These are phyloP conservation scores for Penaeus chinensis DNA, from an alignment of 1,140 invertebrate genomes.

Conservation along the genomic window DNA sequence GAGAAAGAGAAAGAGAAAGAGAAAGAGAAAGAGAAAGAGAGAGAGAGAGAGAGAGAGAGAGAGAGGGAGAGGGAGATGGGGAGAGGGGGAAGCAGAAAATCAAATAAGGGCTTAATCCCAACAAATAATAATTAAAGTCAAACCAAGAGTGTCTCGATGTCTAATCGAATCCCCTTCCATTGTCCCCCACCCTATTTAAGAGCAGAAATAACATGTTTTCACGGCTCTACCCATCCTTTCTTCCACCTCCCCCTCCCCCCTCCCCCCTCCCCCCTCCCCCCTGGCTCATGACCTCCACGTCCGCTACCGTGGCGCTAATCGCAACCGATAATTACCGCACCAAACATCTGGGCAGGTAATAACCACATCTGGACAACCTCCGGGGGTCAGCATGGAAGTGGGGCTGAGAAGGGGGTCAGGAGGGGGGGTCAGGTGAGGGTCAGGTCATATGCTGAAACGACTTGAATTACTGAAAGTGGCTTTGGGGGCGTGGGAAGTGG, in stretches of 20 bases:
- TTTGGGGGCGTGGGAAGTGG: no score
- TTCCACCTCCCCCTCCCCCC: background rate
- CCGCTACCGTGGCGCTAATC: constrained; percentile 76
- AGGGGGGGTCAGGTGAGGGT: no score
- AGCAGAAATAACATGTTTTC: background rate
- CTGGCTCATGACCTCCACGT: background rate
- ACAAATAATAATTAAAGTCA: constrained; percentile 65
- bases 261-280: background rate
- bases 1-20: constrained; percentile 22
- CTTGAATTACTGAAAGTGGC: no score
- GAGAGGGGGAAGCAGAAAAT: constrained; percentile 77
- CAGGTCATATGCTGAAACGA: no score
- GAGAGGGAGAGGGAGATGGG: constrained; percentile 82
- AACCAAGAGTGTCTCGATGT: background rate
- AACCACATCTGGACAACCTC: no score
- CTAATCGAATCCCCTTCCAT: background rate
- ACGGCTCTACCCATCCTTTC: background rate
- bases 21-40: constrained; percentile 63
- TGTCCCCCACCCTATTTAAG: background rate
- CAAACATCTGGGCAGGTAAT: no score
- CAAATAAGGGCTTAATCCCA: constrained; percentile 66
- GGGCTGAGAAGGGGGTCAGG: no score
- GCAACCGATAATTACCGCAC: constrained; percentile 70
- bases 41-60: constrained; percentile 79
- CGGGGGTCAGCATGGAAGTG: no score